Evolutionary conservation across 2,797 vertebrate genomes (phyloP), one percentile per base, ranked within the genome.

Genomic region (Manis crassicaudata): DNA sequence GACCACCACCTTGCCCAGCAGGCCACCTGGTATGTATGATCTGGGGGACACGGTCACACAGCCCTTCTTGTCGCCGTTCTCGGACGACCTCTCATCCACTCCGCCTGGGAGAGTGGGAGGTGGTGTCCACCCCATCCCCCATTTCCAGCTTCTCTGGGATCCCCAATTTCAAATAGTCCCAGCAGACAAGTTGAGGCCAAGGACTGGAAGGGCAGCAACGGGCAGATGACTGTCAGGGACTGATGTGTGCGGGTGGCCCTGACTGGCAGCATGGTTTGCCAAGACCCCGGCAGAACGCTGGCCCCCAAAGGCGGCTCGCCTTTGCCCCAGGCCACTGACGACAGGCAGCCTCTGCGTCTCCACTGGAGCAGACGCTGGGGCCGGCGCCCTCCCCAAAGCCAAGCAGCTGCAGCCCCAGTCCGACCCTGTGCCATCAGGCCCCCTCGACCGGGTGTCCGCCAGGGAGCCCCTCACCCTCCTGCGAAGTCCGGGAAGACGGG

Each of bases 11-110:
- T 2, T 25, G n/a, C 87, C 88, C 3, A 52, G 29, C 0, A 6
- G 76, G 70, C 92, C 54, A 0, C 58, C 84, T 11, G 96, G 97
- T 96, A 97, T 0, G 96, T 96, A 93, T 1, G 46, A 14, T 17
- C 50, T 3, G 14, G 46, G 75, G 60, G 54, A 52, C 5, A 1
- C 10, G 50, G 14, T 73, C 50, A 6, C 8, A 7, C 37, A 1
- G 5, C 2, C 1, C n/a, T 23, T 18, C 13, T 11, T 9, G 7
- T 29, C 7, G 13, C 2, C 37, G 2, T 43, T 37, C 43, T 81
- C 17, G 11, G 3, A 27, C 12, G 6, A 18, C 23, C 4, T 46
- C 62, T 27, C 7, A 0, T 23, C 40, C 23, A 25, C 27, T 32
- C 43, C 1, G 4, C 20, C 21, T 16, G 21, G 46, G 17, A 50